These are phyloP conservation scores for Drymonia ruficornis DNA, from an alignment of 2,888 invertebrate genomes.

Conservation along the genomic window DNA sequence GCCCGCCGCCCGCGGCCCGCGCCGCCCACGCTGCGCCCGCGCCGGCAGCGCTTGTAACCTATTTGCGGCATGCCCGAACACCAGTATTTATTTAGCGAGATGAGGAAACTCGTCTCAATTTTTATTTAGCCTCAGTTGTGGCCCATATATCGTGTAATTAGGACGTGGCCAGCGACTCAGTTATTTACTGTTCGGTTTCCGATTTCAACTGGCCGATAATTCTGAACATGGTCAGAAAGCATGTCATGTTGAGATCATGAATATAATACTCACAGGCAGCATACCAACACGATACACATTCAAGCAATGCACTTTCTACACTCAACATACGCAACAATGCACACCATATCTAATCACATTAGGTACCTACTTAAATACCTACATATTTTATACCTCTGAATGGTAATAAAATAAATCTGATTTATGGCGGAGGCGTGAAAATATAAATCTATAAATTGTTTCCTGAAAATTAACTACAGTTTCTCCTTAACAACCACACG, in stretches of 20 bases:
- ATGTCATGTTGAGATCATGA: slow-evolving; percentile 5
- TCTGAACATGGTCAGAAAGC: slow-evolving; percentile 13
- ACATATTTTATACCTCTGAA: background rate
- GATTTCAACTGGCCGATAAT: slow-evolving; percentile 33
- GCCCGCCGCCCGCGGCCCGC: slow-evolving; percentile 40
- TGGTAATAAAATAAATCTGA: background rate
- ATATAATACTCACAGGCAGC: slow-evolving; percentile 7
- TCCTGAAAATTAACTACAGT: background rate
- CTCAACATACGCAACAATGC: slow-evolving; percentile 1
- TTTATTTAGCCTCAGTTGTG: slow-evolving; percentile 75
- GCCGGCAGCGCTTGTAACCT: slow-evolving; percentile 63
- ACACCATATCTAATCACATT: background rate
- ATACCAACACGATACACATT: background rate
- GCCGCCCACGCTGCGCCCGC: slow-evolving; percentile 49
- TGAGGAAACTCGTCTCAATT: slow-evolving; percentile 77
- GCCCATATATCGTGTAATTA: slow-evolving; percentile 73
- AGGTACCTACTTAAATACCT: slow-evolving; percentile 1
- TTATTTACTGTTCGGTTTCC: slow-evolving; percentile 46
- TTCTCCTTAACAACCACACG: background rate
- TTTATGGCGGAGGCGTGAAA: background rate
- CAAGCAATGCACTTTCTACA: background rate
- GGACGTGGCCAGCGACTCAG: slow-evolving; percentile 47
- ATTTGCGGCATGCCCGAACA: slow-evolving; percentile 79
- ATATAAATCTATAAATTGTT: background rate
- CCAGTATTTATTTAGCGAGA: slow-evolving; percentile 81